Evolutionary conservation across 2,888 invertebrate species (phyloP).

Genomic region (Metallyticus violacea): DNA sequence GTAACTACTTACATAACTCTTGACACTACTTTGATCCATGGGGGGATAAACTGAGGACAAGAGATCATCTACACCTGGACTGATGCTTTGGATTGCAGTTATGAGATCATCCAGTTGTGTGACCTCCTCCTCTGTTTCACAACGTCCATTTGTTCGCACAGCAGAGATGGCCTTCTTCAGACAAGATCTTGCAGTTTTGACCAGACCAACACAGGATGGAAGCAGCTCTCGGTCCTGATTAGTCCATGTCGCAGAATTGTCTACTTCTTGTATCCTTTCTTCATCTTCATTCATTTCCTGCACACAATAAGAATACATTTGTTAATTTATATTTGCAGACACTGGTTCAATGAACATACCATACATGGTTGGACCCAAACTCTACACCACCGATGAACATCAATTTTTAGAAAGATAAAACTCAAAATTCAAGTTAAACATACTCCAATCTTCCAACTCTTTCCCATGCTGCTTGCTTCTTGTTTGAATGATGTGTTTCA

Average conservation of each 20-base stretch:
- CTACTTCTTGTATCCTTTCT: conserved; percentile 20
- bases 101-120: conserved; percentile 31
- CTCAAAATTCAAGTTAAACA: too few relatives aligned
- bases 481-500: too few relatives aligned
- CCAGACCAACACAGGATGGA: conserved; percentile 31
- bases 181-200: conserved; percentile 32
- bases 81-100: conserved; percentile 19
- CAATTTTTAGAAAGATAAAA: too few relatives aligned
- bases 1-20: conserved; percentile 26
- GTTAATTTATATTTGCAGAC: too few relatives aligned
- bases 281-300: conserved; percentile 17
- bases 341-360: too few relatives aligned
- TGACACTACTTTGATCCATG: conserved; percentile 27
- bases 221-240: conserved; percentile 31
- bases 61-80: conserved; percentile 34
- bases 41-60: conserved; percentile 33
- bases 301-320: too few relatives aligned
- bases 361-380: too few relatives aligned
- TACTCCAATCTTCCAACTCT: too few relatives aligned
- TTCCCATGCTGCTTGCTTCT: too few relatives aligned
- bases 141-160: conserved; percentile 22
- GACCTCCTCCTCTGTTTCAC: conserved; percentile 24
- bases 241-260: conserved; percentile 28
- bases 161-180: conserved; percentile 21
- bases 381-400: too few relatives aligned